Evolutionary conservation across 1,140 invertebrate species (phyloP), one percentile per base, ranked within the genome.

Genomic region (Ostrea edulis): DNA sequence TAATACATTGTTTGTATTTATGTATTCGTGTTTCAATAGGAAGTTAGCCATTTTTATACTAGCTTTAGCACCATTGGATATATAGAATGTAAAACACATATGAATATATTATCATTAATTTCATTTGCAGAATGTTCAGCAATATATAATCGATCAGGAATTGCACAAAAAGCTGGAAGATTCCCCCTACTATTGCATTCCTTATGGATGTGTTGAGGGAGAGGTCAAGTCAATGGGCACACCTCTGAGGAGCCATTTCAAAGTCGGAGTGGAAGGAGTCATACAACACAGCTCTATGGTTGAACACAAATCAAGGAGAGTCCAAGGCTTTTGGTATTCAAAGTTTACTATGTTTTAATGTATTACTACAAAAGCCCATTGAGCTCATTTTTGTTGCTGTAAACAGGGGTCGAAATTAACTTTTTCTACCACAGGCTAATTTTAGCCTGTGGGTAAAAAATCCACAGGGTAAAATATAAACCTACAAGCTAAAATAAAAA

Each of bases 271-370:
- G 12, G 44, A 86, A 58, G 94, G 94, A n/a, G 93, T 94, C 35
- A 90, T 94, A 8, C 91, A 92, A 58, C 82, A 90, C 29, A 87
- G 88, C 12, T 82, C 86, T 20, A 65, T 93, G 17, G 62, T 90
- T 8, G 94, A 94, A 87, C 93, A 93, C 88, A 93, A 91, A 52
- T 93, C 94, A 52, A 93, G 92, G 82, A 91, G 91, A 82, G 87
- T 88, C 62, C 86, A 92, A 44, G 94, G 93, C 14, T 86, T 92
- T 29, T 94, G 94, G 94, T 94, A 88, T 89, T 53, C 17, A 52
- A 12, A 22, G 52, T 53, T 58, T 54, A 17, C 85, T 44, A 44
- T 44, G 35, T 44, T 44, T 44, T 44, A 44, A 44, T 44, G 35
- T 1, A n/a, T n/a, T n/a, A n/a, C n/a, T n/a, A n/a, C n/a, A n/a